These are phyloP conservation scores for Otus sunia DNA, from an alignment of 2,113 vertebrate genomes.

Conservation along the genomic window DNA sequence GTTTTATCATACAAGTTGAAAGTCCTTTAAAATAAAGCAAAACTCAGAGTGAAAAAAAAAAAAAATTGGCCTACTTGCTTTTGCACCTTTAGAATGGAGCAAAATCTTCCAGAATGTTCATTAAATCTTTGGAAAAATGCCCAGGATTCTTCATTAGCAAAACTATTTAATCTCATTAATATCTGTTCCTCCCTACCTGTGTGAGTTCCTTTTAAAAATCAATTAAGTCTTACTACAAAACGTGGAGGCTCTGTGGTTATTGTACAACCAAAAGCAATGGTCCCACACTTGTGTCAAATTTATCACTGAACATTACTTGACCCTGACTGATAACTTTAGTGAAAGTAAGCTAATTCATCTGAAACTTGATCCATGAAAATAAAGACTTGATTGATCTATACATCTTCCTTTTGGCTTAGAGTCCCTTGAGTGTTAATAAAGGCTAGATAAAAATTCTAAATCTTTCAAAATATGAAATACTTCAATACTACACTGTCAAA, in stretches of 20 bases:
- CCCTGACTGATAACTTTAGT: not conserved
- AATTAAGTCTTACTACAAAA: not conserved
- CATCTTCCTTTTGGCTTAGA: not conserved
- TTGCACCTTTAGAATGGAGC: not conserved
- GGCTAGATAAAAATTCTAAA: not conserved
- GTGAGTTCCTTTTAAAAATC: not conserved
- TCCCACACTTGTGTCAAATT: not conserved
- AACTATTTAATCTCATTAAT: not conserved
- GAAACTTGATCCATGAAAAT: not conserved
- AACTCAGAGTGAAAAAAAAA: not conserved
- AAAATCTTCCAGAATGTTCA: not conserved
- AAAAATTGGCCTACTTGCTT: fast-evolving
- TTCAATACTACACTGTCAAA: not conserved
- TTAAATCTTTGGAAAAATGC: not conserved
- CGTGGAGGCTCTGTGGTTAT: not conserved
- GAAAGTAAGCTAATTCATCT: not conserved
- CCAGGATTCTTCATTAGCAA: not conserved
- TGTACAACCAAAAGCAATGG: not conserved
- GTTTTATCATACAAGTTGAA: not conserved
- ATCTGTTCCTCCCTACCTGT: not conserved
- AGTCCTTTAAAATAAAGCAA: not conserved
- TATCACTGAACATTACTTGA: not conserved
- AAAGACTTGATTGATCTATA: not conserved
- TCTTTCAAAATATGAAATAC: not conserved
- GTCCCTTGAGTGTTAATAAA: not conserved